Conservation (phyloP, 1,140 invertebrate genomes). For the Caenorhabditis latens region DNA sequence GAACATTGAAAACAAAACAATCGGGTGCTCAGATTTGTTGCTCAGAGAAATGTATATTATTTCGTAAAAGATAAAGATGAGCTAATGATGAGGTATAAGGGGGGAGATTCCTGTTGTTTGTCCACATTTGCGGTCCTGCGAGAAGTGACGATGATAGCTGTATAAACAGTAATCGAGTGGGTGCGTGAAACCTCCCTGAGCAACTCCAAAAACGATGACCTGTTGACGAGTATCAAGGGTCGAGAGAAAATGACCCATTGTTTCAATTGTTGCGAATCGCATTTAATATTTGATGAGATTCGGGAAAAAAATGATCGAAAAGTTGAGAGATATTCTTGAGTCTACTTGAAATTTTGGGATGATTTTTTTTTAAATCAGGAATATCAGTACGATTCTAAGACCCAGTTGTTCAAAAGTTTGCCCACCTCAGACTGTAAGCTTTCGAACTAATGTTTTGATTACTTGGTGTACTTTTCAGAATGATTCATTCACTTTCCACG, state of each 20-base stretch:
- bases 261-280: not conserved
- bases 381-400: too few species aligned
- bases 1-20: constrained; percentile 14
- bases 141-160: constrained; percentile 53
- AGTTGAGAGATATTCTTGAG: not conserved
- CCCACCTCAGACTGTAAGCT: too few species aligned
- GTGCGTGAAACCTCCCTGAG: not conserved
- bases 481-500: too few species aligned
- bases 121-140: not conserved
- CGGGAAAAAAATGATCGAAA: too few species aligned
- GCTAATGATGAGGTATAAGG: constrained; percentile 19
- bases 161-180: constrained; percentile 54
- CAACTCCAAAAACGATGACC: constrained; percentile 23
- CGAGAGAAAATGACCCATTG: not conserved
- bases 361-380: too few species aligned
- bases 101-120: constrained; percentile 14
- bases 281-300: not conserved
- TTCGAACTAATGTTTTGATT: too few species aligned
- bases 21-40: not conserved
- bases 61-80: constrained; percentile 29
- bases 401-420: too few species aligned
- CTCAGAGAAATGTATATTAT: not conserved
- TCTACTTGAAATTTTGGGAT: not conserved
- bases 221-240: constrained; percentile 28
- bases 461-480: too few species aligned